phyloP scores from a whole-genome alignment of 1,140 invertebrate genomes.

The Meloidogyne hapla region DNA sequence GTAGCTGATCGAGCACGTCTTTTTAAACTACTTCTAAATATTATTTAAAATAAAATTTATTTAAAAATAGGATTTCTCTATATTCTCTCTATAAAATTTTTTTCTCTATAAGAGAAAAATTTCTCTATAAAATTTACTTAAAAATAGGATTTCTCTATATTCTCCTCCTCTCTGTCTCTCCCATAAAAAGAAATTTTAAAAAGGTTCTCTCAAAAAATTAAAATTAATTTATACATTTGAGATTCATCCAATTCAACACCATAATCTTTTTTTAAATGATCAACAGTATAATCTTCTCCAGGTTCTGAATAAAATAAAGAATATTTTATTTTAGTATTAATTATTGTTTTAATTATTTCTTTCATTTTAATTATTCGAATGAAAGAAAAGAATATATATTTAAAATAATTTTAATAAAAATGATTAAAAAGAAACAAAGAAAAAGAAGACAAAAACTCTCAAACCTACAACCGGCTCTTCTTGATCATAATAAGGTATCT shows the following conservation, averaged over 20 bases:
- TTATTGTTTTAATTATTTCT: not conserved
- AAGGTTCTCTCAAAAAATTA: not conserved
- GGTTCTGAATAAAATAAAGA: slow-evolving; percentile 41
- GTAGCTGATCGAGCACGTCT: slow-evolving; percentile 60
- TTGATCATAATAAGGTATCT: slow-evolving; percentile 47
- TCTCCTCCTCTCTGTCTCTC: too few relatives aligned
- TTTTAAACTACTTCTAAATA: slow-evolving; percentile 55
- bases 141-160: too few relatives aligned
- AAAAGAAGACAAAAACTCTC: slow-evolving; percentile 12
- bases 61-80: too few relatives aligned
- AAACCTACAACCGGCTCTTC: slow-evolving; percentile 39
- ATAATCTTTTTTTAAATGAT: slow-evolving; percentile 60
- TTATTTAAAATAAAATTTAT: not conserved
- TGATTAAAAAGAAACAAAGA: too few relatives aligned
- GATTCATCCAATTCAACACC: slow-evolving; percentile 60
- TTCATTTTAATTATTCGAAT: not conserved
- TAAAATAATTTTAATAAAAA: too few relatives aligned
- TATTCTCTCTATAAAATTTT: too few relatives aligned
- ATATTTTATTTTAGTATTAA: too few relatives aligned
- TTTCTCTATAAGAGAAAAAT: too few relatives aligned
- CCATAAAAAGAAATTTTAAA: too few relatives aligned
- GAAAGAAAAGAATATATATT: not conserved
- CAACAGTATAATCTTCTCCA: slow-evolving; percentile 57
- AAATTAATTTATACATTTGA: slow-evolving; percentile 43
- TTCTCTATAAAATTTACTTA: too few relatives aligned